A percentile compares a stretch with the other conserved stretches of the same genome.
Evolutionary conservation across 2,797 vertebrate genomes (phyloP).

Genomic region (Heterohyrax brucei): DNA sequence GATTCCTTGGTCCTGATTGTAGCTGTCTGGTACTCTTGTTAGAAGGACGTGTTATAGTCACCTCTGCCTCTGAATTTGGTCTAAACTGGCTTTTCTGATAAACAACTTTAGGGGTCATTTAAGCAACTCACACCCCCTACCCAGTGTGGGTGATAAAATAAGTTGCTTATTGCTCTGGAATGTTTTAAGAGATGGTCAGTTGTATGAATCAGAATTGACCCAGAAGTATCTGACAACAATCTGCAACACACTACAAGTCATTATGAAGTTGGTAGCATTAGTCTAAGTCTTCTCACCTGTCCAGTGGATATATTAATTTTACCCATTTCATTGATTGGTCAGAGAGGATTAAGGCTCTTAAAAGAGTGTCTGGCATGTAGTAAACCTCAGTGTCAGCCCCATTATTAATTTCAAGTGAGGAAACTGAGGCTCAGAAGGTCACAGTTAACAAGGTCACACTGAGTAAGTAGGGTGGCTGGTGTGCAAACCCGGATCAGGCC

Average conservation of each 20-base stretch:
- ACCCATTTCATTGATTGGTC: not conserved
- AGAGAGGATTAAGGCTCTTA: not conserved
- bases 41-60: too few relatives aligned
- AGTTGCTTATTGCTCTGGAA: too few relatives aligned
- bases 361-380: not conserved
- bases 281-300: not conserved
- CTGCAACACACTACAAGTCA: not conserved
- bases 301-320: not conserved
- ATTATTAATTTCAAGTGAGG: not conserved
- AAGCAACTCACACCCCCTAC: too few relatives aligned
- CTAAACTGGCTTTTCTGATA: too few relatives aligned
- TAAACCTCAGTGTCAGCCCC: not conserved
- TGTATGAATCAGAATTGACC: not conserved
- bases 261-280: not conserved
- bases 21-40: too few relatives aligned
- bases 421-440: constrained; percentile 57
- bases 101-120: too few relatives aligned
- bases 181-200: too few relatives aligned
- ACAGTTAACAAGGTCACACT: not conserved
- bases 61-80: too few relatives aligned
- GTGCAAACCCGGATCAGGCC: not conserved
- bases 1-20: too few relatives aligned
- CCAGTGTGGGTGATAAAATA: too few relatives aligned
- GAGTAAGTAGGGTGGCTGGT: not conserved
- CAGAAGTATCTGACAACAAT: not conserved